phyloP scores from a whole-genome alignment of 2,797 vertebrate species.

The Pelobates cultripes region DNA sequence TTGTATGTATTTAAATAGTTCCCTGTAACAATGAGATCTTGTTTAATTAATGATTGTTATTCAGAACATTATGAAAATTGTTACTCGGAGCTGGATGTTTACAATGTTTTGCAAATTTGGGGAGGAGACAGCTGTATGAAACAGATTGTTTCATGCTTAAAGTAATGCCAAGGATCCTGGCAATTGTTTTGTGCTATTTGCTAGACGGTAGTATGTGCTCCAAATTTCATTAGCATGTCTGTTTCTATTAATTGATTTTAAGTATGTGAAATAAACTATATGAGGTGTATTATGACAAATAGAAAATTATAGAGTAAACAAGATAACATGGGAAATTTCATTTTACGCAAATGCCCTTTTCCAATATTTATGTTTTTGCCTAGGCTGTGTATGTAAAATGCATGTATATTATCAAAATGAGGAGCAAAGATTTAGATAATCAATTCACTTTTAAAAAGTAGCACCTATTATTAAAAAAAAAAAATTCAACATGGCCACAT shows the following conservation, averaged over 20 bases:
- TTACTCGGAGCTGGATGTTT: conserved; percentile 35
- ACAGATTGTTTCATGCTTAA: conserved; percentile 52
- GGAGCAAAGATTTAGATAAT: too few species aligned
- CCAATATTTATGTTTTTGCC: too few species aligned
- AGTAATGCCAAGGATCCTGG: conserved; percentile 45
- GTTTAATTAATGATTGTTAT: conserved; percentile 53
- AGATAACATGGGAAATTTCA: too few species aligned
- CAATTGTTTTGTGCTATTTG: conserved; percentile 24
- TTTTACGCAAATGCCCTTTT: too few species aligned
- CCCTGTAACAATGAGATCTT: conserved; percentile 22
- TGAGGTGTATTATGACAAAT: not conserved
- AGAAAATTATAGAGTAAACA: not conserved
- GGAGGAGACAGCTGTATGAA: conserved; percentile 50
- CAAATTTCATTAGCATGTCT: conserved; percentile 31
- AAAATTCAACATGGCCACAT: too few species aligned
- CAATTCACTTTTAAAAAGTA: too few species aligned
- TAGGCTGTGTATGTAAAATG: too few species aligned
- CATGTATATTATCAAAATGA: too few species aligned
- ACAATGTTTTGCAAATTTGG: conserved; percentile 44
- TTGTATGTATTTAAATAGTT: not conserved
- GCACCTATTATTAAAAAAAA: too few species aligned
- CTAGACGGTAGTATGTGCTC: conserved; percentile 19
- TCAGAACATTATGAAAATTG: conserved; percentile 46
- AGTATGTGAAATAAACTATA: conserved; percentile 8
- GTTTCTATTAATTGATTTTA: conserved; percentile 49